Base-by-base conservation (phyloP, 2,888 invertebrate species). In the Cyaniris semiargus region DNA sequence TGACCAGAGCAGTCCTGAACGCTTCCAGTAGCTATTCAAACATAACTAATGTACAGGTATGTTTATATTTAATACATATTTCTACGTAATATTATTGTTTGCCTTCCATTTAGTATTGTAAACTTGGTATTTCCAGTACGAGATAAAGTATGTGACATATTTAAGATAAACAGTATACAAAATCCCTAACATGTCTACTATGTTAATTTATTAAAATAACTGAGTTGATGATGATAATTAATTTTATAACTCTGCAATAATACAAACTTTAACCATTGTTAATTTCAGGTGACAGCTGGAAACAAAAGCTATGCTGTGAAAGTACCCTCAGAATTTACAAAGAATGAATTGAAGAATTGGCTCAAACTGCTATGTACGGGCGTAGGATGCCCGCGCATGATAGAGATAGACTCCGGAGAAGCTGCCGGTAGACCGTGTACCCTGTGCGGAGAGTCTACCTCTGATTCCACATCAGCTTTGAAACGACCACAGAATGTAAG, bases 221-320 rank as follows among this genome's bases (percentile, higher is more conserved):
- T 48, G 15, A 48, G 15, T 15, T 48, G 48, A 15, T 48, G 15
- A 15, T 48, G 7, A 48, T 48, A 0, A 48, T 48, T 15, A 48
- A 15, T 15, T 48, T 13, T 48, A 53, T 18, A n/a, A 23, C 13
- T 23, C 4, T 60, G 21, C 34, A 15, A 38, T 74, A 58, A 34
- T 60, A 60, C 15, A 1, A 10, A 60, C 34, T 38, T 13, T 21
- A 38, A 60, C 48, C 56, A 74, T 27, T 76, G 44, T 18, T 18
- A 56, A 58, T 80, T 89, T 88, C 21, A 93, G 93, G 89, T 92
- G 48, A 85, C 91, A 81, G 83, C 89, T 78, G 89, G 89, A 60
- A 89, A 82, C 80, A 94, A 93, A 81, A 94, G 89, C 75, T 95
- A 95, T 81, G 89, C 95, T 31, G 94, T 95, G 4, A 95, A 95